Evolutionary conservation across 30 jellyfish, hydroid and myxozoan genomes (phyloP), one percentile per base, ranked within the genome.

Genomic region (Hydra vulgaris): DNA sequence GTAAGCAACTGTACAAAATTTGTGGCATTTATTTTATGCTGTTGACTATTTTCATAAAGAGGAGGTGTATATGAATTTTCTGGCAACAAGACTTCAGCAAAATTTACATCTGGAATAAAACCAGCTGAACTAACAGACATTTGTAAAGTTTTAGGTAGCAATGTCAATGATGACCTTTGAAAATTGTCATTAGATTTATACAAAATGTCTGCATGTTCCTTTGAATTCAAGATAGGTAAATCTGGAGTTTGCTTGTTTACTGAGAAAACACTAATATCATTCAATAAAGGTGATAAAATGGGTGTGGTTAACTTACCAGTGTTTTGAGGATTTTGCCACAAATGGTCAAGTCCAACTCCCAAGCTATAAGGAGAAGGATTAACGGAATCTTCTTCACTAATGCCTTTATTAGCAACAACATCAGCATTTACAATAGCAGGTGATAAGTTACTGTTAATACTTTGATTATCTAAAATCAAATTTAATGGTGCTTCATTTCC

Each of bases 401-500:
- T 40, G 61, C 12, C 61, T 3, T 40, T 40, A 3, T 40, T 40
- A 12, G 8, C 61, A 40, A 12, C 12, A 40, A 40, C 61, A 3
- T 12, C 61, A 40, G 61, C 61, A 40, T 40, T 12, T 12, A 40
- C 61, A 40, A 40, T 12, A 3, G 61, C 12, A 3, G 61, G 61
- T 12, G 12, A 40, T 3, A 40, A 40, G 5, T 40, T 40, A 40
- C 12, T 12, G 12, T 40, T 40, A 40, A 40, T 3, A 40, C 61
- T 12, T 40, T 40, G 61, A 40, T 40, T 40, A 40, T 40, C 12
- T 40, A 12, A 40, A 40, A 40, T 40, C 61, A 40, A 3, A 23
- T 27, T 25, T 23, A 27, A 21, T 53, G 85, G 85, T 54, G 79
- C 85, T 52, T 53, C 27, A 40, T 3, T 3, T 3, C 61, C 12